Evolutionary conservation across 2,797 vertebrate genomes (phyloP).

Genomic region (Euphonia xanthogaster): DNA sequence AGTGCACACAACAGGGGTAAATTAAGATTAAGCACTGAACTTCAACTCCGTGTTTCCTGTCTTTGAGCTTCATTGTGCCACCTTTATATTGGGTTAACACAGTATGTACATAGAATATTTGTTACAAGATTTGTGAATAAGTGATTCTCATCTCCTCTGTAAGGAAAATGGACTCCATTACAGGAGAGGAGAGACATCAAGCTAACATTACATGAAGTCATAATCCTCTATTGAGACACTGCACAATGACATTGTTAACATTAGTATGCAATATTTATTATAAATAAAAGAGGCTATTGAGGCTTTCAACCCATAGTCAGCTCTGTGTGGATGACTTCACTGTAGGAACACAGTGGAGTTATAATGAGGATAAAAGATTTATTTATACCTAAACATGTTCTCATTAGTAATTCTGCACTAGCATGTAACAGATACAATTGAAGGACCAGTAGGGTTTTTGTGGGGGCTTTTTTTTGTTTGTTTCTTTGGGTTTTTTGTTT

Average conservation of each 20-base stretch:
- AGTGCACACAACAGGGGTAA: neutral
- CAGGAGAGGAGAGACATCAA: slow-evolving; percentile 15
- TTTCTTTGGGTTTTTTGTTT: neutral
- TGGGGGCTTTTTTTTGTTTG: rapidly evolving
- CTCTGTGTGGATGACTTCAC: slow-evolving; percentile 59
- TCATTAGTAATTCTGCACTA: slow-evolving; percentile 52
- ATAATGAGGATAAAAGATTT: slow-evolving; percentile 57
- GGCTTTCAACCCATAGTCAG: slow-evolving; percentile 42
- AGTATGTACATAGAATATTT: neutral
- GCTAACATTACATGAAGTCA: slow-evolving; percentile 49
- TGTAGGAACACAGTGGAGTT: slow-evolving; percentile 32
- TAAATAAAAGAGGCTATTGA: slow-evolving; percentile 64
- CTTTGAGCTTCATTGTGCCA: neutral
- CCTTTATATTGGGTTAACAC: neutral
- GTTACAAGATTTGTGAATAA: slow-evolving; percentile 1
- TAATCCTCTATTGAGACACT: slow-evolving; percentile 42
- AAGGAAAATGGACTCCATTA: slow-evolving; percentile 41
- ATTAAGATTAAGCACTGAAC: neutral
- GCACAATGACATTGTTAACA: slow-evolving; percentile 38
- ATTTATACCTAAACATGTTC: slow-evolving; percentile 64
- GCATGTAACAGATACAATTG: slow-evolving; percentile 26
- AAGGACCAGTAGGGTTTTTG: neutral
- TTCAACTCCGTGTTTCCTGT: neutral
- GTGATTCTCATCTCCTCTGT: slow-evolving; percentile 8
- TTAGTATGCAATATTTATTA: slow-evolving; percentile 66